Base-by-base conservation (phyloP, 2,113 vertebrate species). In the Sclerurus mexicanus region DNA sequence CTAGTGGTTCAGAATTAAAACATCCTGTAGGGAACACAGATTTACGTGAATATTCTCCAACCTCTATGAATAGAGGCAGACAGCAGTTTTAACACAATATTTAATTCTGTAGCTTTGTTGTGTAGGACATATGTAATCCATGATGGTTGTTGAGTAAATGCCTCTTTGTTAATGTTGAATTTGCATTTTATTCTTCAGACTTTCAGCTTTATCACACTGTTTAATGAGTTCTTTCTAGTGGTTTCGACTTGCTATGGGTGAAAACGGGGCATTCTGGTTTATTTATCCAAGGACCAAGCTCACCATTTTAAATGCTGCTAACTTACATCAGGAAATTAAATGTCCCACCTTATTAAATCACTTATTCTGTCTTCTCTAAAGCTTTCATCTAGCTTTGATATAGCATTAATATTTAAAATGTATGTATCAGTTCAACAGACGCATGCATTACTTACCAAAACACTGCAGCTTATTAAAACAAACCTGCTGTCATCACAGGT, bases 381-480 rank as follows among this genome's bases (percentile, higher is more conserved):
- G 58, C 58, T 89, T 87, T 85, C 25, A 64, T 93, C 79, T 93
- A 66, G 31, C 23, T 91, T 85, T 76, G 56, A 68, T 91, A 47
- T n/a, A 50, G 20, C 40, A 85, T 94, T 92, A 89, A 90, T 93
- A 90, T 80, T 91, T 94, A 91, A 96, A 95, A 87, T 59, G 3
- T 55, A 44, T 76, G 31, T 79, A 63, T 93, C 72, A 47, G 50
- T 75, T 95, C 85, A 83, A 28, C 22, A 93, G 81, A 39, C 18
- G 50, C 12, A 10, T 37, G 53, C 52, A 60, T 93, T 89, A 69
- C 77, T 85, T 92, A 59, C 12, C 52, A 86, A 79, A 91, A 85
- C 69, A 49, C 28, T 73, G 16, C 28, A 72, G 35, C 40, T 85
- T 85, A 68, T 92, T 84, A 47, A 89, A 90, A 56, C 39, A 92